Percentiles rank a stretch among this genome's conserved stretches.
Evolutionary conservation across 1,140 invertebrate species (phyloP).

Genomic region (Drosophila kanapiae): DNA sequence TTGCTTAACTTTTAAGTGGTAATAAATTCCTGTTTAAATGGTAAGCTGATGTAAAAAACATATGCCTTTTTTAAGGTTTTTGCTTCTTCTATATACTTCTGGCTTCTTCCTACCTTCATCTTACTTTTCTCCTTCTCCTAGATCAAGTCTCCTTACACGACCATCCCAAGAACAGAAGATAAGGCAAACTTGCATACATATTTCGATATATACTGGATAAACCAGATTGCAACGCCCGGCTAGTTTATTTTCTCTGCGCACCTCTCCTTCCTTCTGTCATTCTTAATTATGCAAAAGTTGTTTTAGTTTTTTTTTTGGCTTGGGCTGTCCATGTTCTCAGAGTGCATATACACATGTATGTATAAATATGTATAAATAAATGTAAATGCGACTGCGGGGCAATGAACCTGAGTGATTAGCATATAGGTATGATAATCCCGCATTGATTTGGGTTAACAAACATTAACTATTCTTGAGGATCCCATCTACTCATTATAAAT

Average conservation of each 20-base stretch:
- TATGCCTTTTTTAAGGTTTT: no score
- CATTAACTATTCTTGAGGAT: not conserved
- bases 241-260: conserved; percentile 39
- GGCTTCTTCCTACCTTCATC: not conserved
- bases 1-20: no score
- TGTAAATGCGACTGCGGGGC: conserved; percentile 38
- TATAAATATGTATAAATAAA: conserved; percentile 3
- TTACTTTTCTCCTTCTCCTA: conserved; percentile 1
- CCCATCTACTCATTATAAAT: not conserved
- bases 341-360: not conserved
- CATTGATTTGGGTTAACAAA: conserved; percentile 6
- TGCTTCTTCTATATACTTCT: not conserved
- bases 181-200: conserved; percentile 20
- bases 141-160: not conserved
- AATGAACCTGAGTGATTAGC: conserved; percentile 54
- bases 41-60: not conserved
- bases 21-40: not conserved
- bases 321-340: conserved; percentile 24
- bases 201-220: conserved; percentile 51
- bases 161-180: not conserved
- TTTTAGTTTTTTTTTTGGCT: conserved; percentile 6
- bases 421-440: conserved; percentile 15
- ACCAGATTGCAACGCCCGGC: conserved; percentile 56
- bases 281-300: conserved; percentile 53
- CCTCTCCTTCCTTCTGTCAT: conserved; percentile 10